Evolutionary conservation across 2,888 invertebrate species (phyloP), one percentile per base, ranked within the genome.

Genomic region (Orgyia antiqua): DNA sequence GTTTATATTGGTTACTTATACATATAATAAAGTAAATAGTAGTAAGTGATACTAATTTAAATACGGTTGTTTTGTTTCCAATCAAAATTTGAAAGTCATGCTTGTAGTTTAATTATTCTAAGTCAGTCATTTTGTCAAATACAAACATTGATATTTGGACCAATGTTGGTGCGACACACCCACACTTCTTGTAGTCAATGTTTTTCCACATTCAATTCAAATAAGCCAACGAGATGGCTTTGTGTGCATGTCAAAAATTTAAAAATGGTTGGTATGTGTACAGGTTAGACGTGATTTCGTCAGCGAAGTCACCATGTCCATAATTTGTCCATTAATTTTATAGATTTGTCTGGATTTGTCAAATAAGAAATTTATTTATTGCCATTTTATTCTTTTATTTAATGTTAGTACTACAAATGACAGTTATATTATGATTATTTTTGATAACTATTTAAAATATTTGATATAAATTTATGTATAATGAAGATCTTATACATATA

Each of bases 121-220:
- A 51, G 51, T 47, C 42, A 42, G 54, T 54, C 42, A 43, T 53
- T 55, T 49, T 55, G 55, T 55, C 52, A 46, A 59, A 60, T 59
- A 56, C 58, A 61, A 63, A 61, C 54, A 66, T 60, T 66, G 44
- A 51, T 59, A 64, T 63, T 63, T 64, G 54, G 55, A 52, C 55
- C 48, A 58, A 46, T 51, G 42, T 42, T 43, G 43, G 33, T 41
- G 42, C 53, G 56, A 52, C 50, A 55, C 68, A 49, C 71, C 72
- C 48, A 63, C 64, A 27, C 39, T 33, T 36, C 46, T 39, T 51
- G 55, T 34, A 45, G 38, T 44, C 36, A 52, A 56, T 50, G 45
- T 58, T 47, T 62, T 65, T 59, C 56, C 54, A 67, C 57, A 73
- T 73, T 70, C 66, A 67, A 71, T 74, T 74, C 67, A 66, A 74